Percentiles rank a stretch among this genome's conserved stretches.
Evolutionary conservation across 2,797 vertebrate genomes (phyloP).

Genomic region (Lagorchestes hirsutus): DNA sequence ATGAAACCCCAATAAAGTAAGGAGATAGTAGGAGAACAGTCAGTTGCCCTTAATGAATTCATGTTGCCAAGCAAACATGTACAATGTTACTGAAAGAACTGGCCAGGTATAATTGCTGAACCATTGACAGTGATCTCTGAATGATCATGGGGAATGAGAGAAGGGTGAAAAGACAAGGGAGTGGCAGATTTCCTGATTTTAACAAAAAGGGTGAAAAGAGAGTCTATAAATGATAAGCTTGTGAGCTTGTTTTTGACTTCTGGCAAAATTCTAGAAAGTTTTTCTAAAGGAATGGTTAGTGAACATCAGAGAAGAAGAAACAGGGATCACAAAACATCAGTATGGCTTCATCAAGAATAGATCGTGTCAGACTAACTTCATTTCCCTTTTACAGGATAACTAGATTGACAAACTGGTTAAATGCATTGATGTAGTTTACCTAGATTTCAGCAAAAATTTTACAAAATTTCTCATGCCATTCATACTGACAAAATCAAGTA

Average conservation of each 20-base stretch:
- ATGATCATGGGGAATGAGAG: not conserved
- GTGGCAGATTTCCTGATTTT: not conserved
- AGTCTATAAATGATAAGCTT: not conserved
- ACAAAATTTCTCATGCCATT: not conserved
- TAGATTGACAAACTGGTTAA: not conserved
- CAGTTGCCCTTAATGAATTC: not conserved
- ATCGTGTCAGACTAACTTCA: not conserved
- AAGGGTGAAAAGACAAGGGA: not conserved
- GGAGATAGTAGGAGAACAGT: not conserved
- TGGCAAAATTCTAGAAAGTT: not conserved
- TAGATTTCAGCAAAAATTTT: not conserved
- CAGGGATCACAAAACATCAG: not conserved
- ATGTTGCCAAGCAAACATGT: no score
- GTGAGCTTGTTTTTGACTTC: not conserved
- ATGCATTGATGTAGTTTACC: not conserved
- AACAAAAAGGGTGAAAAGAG: not conserved
- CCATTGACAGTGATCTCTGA: not conserved
- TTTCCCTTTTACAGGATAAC: not conserved
- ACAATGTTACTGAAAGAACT: not conserved
- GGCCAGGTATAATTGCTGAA: not conserved
- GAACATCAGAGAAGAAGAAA: not conserved
- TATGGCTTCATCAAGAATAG: not conserved
- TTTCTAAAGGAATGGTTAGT: not conserved
- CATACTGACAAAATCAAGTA: not conserved
- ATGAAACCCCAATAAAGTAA: not conserved